Conservation (phyloP, 2,888 invertebrate species). For the Cryptops parisi region DNA sequence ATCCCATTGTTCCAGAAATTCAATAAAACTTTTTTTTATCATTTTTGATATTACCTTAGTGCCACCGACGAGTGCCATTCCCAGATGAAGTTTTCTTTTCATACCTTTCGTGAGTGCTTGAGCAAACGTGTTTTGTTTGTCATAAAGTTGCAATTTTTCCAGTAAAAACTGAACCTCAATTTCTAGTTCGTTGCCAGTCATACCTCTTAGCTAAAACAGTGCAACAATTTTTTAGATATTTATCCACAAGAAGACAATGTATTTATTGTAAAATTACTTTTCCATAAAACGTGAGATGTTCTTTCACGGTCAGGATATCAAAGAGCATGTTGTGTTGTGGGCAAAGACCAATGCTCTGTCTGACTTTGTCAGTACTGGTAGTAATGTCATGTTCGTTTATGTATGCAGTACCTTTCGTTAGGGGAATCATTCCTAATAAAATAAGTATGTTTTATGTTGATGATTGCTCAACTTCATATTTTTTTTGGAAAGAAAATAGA, state of each 20-base stretch:
- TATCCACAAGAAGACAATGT: background rate
- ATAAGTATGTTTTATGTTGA: background rate
- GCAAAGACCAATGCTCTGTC: constrained; percentile 71
- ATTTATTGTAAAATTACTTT: constrained; percentile 41
- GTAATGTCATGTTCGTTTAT: constrained; percentile 59
- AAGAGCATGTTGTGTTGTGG: constrained; percentile 76
- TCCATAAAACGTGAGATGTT: constrained; percentile 67
- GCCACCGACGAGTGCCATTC: constrained; percentile 67
- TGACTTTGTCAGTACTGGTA: constrained; percentile 58
- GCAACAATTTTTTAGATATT: background rate
- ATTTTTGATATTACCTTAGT: constrained; percentile 39
- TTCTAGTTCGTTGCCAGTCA: constrained; percentile 35
- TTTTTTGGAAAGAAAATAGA: too few relatives aligned
- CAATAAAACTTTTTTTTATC: too few relatives aligned
- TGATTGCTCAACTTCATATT: too few relatives aligned
- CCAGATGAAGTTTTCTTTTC: constrained; percentile 72
- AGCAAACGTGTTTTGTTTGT: constrained; percentile 40
- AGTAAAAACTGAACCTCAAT: constrained; percentile 43
- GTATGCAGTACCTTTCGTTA: constrained; percentile 55
- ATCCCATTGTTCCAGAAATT: too few relatives aligned
- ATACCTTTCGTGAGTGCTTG: constrained; percentile 43
- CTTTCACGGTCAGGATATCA: constrained; percentile 57
- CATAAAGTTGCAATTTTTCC: constrained; percentile 44
- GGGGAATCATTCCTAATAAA: constrained; percentile 50
- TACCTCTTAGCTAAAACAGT: constrained; percentile 45